A percentile compares a stretch with the other conserved stretches of the same genome.
Conservation (phyloP, 2,113 vertebrate species). For the Lepus europaeus region DNA sequence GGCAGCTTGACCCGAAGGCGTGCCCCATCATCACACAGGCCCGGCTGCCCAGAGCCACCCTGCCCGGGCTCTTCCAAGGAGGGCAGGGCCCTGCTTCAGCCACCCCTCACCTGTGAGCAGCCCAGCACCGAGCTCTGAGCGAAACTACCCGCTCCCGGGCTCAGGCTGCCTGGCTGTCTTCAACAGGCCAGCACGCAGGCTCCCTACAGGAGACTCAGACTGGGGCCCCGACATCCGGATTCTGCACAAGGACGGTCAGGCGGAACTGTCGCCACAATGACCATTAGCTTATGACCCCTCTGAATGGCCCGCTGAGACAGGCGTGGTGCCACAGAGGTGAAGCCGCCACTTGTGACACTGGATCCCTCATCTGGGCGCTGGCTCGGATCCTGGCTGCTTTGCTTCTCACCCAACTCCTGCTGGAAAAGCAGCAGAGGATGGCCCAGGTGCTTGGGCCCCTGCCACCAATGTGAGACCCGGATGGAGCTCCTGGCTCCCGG, state of each 20-base stretch:
- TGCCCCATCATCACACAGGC: background rate
- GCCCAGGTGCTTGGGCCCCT: no score
- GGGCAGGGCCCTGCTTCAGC: background rate
- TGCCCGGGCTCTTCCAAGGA: background rate
- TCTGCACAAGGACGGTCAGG: background rate
- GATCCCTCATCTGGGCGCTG: no score
- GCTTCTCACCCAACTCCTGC: no score
- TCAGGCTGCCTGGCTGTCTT: background rate
- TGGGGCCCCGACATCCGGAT: background rate
- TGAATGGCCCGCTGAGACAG: background rate
- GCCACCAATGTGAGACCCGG: no score
- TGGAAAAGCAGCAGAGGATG: no score
- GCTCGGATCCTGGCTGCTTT: no score
- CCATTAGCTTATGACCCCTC: background rate
- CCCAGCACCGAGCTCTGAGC: background rate
- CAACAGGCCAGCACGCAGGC: background rate
- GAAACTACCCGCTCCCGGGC: background rate
- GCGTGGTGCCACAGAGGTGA: no score
- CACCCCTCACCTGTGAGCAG: background rate
- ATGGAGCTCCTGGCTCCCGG: no score
- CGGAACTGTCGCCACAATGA: slow-evolving; percentile 35
- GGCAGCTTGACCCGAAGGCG: background rate
- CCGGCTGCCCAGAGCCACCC: background rate
- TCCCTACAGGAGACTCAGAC: background rate
- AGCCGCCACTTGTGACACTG: no score